These are phyloP conservation scores for Drosophila mercatorum DNA, from an alignment of 2,888 invertebrate genomes.

Conservation along the genomic window DNA sequence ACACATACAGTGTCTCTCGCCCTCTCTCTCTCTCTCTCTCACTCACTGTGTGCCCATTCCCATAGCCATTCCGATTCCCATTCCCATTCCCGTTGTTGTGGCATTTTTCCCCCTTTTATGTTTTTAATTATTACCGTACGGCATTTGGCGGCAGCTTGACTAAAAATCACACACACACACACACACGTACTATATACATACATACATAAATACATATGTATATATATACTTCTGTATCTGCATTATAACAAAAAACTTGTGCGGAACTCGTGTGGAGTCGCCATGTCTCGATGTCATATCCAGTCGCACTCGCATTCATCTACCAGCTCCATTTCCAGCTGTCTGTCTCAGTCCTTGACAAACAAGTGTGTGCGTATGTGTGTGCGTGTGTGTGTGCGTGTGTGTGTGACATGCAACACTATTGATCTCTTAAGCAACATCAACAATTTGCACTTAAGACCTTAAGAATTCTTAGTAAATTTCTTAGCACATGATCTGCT, in stretches of 20 bases:
- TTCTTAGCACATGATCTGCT: neutral
- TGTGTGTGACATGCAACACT: slow-evolving; percentile 5
- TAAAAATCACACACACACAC: slow-evolving; percentile 36
- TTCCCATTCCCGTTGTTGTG: slow-evolving; percentile 59
- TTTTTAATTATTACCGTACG: slow-evolving; percentile 77
- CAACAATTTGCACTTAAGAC: slow-evolving; percentile 19
- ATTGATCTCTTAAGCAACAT: slow-evolving; percentile 18
- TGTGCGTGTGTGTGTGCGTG: neutral
- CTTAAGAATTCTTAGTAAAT: slow-evolving; percentile 7
- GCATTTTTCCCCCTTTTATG: slow-evolving; percentile 69
- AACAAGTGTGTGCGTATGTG: neutral
- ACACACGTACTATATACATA: neutral
- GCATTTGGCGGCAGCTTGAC: slow-evolving; percentile 64
- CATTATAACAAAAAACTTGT: slow-evolving; percentile 31
- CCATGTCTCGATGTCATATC: slow-evolving; percentile 37
- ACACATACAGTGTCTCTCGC: neutral
- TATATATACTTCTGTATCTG: neutral
- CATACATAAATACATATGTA: slow-evolving; percentile 1
- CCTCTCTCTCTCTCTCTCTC: slow-evolving; percentile 1
- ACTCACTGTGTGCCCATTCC: slow-evolving; percentile 37
- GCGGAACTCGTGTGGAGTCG: slow-evolving; percentile 46
- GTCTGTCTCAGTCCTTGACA: slow-evolving; percentile 39
- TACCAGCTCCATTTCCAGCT: slow-evolving; percentile 31
- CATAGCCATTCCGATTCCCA: slow-evolving; percentile 42
- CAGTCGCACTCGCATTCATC: slow-evolving; percentile 18